A percentile compares a stretch with the other conserved stretches of the same genome.
These are phyloP conservation scores for Formica selysi DNA, from an alignment of 1,140 invertebrate genomes.

Conservation along the genomic window DNA sequence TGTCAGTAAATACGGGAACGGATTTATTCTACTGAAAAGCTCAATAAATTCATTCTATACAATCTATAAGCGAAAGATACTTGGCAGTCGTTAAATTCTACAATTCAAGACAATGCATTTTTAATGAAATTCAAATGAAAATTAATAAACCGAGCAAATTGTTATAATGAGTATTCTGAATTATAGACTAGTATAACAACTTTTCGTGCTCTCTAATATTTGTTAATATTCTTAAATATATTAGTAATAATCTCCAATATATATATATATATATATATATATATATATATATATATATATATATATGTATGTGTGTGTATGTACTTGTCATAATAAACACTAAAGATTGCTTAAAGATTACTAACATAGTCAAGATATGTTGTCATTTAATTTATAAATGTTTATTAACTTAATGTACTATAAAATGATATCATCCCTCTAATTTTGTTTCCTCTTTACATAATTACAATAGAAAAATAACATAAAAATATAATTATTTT, in stretches of 20 bases:
- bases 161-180: neutral
- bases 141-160: neutral
- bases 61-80: neutral
- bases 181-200: no score
- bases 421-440: neutral
- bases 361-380: neutral
- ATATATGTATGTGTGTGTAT: no score
- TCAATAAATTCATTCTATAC: slow-evolving; percentile 14
- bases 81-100: neutral
- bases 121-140: neutral
- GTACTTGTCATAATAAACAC: no score
- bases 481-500: neutral
- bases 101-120: neutral
- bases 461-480: neutral
- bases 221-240: no score
- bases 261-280: no score
- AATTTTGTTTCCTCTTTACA: neutral
- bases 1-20: slow-evolving; percentile 25
- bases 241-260: no score
- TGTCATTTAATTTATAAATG: neutral
- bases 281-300: no score
- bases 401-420: neutral
- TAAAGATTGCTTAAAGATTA: neutral
- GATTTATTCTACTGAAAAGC: slow-evolving; percentile 24
- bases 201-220: no score